Conservation (phyloP, 2,888 invertebrate genomes). For the Cephus pygmeus region DNA sequence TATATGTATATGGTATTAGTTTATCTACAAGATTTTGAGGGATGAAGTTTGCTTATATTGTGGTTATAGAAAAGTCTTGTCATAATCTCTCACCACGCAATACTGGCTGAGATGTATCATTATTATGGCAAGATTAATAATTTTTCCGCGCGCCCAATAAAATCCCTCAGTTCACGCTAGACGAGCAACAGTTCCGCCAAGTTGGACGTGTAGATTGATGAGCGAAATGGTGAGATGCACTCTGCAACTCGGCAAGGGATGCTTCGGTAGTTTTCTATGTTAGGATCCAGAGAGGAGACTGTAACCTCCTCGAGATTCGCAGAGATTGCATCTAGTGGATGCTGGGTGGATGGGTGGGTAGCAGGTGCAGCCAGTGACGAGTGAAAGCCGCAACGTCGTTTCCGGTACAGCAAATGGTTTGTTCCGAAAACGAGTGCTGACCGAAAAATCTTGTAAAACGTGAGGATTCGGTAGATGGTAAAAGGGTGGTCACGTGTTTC, state of each 20-base stretch:
- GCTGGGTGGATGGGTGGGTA: constrained; percentile 4
- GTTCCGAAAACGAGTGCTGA: constrained; percentile 17
- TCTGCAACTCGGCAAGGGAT: not conserved
- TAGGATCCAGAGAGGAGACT: not conserved
- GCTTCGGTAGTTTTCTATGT: constrained; percentile 2
- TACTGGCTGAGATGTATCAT: not conserved
- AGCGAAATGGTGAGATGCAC: not conserved
- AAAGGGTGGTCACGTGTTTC: not conserved
- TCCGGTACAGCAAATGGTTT: constrained; percentile 20
- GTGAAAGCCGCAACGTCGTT: constrained; percentile 24
- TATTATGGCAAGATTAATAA: not conserved
- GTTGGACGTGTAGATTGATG: constrained; percentile 2
- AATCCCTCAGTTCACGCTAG: not conserved
- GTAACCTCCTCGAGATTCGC: not conserved
- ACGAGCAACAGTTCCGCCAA: not conserved
- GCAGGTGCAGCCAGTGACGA: constrained; percentile 29
- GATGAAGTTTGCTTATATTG: not conserved
- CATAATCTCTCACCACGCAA: not conserved
- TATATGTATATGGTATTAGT: not conserved
- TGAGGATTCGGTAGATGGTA: not conserved
- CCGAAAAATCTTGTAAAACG: not conserved
- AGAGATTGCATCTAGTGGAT: not conserved
- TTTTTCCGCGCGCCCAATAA: not conserved
- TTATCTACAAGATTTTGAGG: not conserved
- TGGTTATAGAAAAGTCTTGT: not conserved